Evolutionary conservation across 2,888 invertebrate genomes (phyloP).

Genomic region (Crocallis elinguaria): DNA sequence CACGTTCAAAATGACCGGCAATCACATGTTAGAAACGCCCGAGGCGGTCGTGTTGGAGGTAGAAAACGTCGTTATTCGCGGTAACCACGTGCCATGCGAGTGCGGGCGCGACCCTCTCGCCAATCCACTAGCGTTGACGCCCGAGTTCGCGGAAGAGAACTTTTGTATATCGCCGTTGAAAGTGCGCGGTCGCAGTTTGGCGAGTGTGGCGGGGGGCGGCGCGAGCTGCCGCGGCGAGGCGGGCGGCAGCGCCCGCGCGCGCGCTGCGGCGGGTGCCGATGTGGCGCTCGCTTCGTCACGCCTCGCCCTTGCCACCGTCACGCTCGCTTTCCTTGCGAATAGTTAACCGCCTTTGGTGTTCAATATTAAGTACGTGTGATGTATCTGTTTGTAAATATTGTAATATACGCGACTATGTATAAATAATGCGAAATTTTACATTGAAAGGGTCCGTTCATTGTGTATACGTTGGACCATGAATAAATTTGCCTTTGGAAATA

Average conservation of each 20-base stretch:
- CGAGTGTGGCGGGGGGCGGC: conserved; percentile 68
- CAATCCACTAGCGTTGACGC: conserved; percentile 88
- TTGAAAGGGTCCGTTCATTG: conserved; percentile 83
- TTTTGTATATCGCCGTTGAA: conserved; percentile 94
- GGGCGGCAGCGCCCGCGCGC: conserved; percentile 66
- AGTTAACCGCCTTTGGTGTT: conserved; percentile 76
- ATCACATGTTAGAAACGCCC: conserved; percentile 92
- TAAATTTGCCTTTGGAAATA: conserved; percentile 80
- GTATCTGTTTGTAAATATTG: conserved; percentile 80
- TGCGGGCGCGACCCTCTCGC: conserved; percentile 92
- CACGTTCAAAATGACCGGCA: conserved; percentile 90
- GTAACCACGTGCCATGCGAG: conserved; percentile 95
- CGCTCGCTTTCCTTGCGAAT: conserved; percentile 68
- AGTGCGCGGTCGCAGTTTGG: conserved; percentile 91
- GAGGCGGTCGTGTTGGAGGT: conserved; percentile 89
- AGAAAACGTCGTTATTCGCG: conserved; percentile 88
- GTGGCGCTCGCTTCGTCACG: conserved; percentile 50
- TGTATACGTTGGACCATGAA: conserved; percentile 84
- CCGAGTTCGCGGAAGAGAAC: conserved; percentile 89
- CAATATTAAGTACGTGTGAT: conserved; percentile 62
- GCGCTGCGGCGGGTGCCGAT: conserved; percentile 61
- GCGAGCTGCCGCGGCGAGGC: conserved; percentile 73
- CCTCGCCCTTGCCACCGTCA: conserved; percentile 58
- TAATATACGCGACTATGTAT: conserved; percentile 72
- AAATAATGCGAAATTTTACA: conserved; percentile 80